These are phyloP conservation scores for Eueremaeus valkanovi DNA, from an alignment of 2,888 invertebrate genomes.

Conservation along the genomic window DNA sequence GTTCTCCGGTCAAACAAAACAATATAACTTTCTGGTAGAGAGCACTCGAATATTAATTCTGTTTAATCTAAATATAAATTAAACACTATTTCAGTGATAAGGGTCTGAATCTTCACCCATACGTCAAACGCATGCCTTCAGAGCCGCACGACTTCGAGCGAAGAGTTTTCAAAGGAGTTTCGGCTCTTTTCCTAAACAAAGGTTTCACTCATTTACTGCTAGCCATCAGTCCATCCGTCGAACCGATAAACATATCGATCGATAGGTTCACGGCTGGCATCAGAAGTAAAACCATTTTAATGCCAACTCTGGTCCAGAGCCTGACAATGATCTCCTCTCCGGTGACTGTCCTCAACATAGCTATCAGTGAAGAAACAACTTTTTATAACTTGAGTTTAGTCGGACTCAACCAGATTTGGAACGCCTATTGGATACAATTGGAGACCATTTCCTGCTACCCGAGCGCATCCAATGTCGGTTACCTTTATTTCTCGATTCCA, in stretches of 20 bases:
- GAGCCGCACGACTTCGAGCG: conserved; percentile 17
- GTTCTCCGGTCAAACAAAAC: conserved; percentile 15
- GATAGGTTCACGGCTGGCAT: conserved; percentile 37
- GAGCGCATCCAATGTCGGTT: conserved; percentile 27
- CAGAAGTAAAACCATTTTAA: conserved; percentile 37
- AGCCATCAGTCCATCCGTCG: conserved; percentile 21
- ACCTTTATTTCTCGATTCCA: conserved; percentile 35
- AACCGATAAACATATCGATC: conserved; percentile 24
- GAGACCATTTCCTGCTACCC: conserved; percentile 39
- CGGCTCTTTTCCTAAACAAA: not conserved
- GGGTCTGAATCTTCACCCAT: conserved; percentile 19
- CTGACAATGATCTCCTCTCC: conserved; percentile 31
- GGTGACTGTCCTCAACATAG: conserved; percentile 42
- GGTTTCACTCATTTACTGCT: conserved; percentile 38
- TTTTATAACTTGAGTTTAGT: conserved; percentile 44
- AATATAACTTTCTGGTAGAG: conserved; percentile 32
- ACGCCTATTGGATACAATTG: conserved; percentile 37
- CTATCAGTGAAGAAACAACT: conserved; percentile 44
- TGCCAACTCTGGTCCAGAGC: conserved; percentile 39
- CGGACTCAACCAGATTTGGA: conserved; percentile 41
- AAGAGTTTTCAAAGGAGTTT: conserved; percentile 1
- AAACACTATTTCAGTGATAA: conserved; percentile 23
- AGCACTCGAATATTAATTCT: not conserved
- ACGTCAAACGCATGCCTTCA: conserved; percentile 19
- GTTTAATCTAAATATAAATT: not conserved